Base-by-base conservation (phyloP, 2,113 vertebrate genomes). In the Pycnonotus jocosus region DNA sequence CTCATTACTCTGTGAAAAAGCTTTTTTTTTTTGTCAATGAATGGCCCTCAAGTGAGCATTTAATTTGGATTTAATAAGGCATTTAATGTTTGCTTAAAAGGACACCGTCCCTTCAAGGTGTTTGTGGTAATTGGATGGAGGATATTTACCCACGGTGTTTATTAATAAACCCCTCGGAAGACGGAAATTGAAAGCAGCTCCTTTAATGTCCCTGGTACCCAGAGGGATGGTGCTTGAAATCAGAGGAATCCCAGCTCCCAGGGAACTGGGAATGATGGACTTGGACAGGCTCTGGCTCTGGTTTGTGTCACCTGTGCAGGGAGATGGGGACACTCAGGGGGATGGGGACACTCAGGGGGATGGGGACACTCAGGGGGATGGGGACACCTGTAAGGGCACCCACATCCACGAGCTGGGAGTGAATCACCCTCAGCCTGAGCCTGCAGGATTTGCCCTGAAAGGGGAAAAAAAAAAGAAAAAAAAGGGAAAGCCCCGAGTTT, bases 111-210 rank as follows among this genome's bases (percentile, higher is more conserved):
- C 78, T 97, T 93, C 77, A 76, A 89, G 89, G 65, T 92, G 82
- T 85, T 96, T 72, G 92, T 84, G 57, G 19, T 96, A 94, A 96
- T 84, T 93, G 93, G 80, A 92, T 84, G 72, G 92, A 66, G 84
- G 70, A 74, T 94, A 57, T 97, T 96, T 96, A 88, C 66, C 86
- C 8, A 0, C n/a, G 3, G 76, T 44, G 38, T 90, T 94, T 83
- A 74, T 96, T 95, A 96, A 96, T 88, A 90, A 95, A 88, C 31
- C 82, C 76, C 65, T 86, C 37, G 61, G 90, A 95, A 93, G 92
- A 35, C 23, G 21, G 80, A 79, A 92, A 92, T 78, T 45, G 79
- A 81, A 92, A 95, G 69, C 44, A 68, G 35, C 53, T 90, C 45
- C 35, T 91, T 88, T 93, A 23, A 86, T 74, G 69, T 54, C 45